Evolutionary conservation across 2,113 vertebrate genomes (phyloP), one percentile per base, ranked within the genome.

Genomic region (Aepyceros melampus): DNA sequence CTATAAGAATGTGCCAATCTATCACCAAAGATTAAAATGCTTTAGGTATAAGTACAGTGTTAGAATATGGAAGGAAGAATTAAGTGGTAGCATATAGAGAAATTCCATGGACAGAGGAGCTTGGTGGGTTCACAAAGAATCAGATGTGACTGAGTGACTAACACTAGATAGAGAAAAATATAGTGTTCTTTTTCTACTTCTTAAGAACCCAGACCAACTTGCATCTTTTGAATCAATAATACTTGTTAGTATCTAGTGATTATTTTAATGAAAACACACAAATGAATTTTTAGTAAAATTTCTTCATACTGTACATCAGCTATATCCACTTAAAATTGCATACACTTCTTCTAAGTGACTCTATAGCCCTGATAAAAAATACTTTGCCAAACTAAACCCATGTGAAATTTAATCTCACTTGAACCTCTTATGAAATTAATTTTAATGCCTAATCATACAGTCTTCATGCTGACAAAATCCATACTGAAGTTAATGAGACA

Each of bases 381-480:
- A 83, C 6, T 87, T 83, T 55, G 45, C 89, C 49, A 94, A 84
- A 91, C n/a, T 87, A 95, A 94, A 93, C 60, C 55, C 89, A 60
- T 25, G 58, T 87, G 60, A 96, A 96, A 97, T 95, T 56, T 96
- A 95, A 98, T 97, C 95, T 97, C 29, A 91, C 56, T 74, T 89
- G 86, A 95, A 45, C 33, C 94, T 93, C 89, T 91, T 88, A 93
- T 71, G 49, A 98, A 97, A 95, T 98, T 98, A 98, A 98, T 97
- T 98, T 97, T 98, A 98, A 95, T 97, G 67, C 67, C 55, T 98
- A 95, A 91, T 96, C 71, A 94, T 88, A 83, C 4, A 53, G 62
- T 76, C 64, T 92, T 95, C 88, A 94, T 91, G 93, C 94, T 98
- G 94, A 96, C 95, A 98, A 97, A 97, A 97, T 87, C 94, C 96